Conservation (phyloP, 2,888 invertebrate genomes). For the Sericinus montela region DNA sequence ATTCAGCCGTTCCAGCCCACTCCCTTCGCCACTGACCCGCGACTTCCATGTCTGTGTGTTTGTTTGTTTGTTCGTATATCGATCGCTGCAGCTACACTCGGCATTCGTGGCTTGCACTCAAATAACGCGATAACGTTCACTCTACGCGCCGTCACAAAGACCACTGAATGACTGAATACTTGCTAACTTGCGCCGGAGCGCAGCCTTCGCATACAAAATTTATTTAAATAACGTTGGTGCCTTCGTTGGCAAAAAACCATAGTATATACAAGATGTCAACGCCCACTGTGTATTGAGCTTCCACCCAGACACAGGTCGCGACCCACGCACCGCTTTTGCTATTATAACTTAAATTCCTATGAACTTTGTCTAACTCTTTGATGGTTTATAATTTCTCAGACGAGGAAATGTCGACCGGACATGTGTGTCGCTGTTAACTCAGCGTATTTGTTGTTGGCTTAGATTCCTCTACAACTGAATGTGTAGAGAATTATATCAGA, state of each 20-base stretch:
- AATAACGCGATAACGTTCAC: conserved; percentile 49
- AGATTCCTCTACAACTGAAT: no score
- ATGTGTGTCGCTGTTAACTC: no score
- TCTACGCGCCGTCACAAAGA: conserved; percentile 53
- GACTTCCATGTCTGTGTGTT: conserved; percentile 61
- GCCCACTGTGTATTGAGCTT: conserved; percentile 56
- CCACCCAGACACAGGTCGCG: conserved; percentile 50
- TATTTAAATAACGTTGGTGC: conserved; percentile 66
- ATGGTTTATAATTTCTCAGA: no score
- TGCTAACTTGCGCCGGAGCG: conserved; percentile 27
- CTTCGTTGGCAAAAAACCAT: conserved; percentile 63
- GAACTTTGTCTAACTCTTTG: conserved; percentile 10
- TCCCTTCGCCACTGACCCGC: conserved; percentile 73
- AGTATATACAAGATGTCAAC: conserved; percentile 63
- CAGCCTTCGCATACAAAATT: conserved; percentile 53
- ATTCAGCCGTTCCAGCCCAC: conserved; percentile 74
- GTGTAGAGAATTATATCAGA: no score
- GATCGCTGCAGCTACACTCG: conserved; percentile 74
- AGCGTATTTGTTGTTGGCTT: no score
- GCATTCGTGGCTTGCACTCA: conserved; percentile 36
- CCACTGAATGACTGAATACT: conserved; percentile 42
- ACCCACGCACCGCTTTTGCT: conserved; percentile 50
- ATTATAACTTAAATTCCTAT: conserved; percentile 31
- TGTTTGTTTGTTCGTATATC: conserved; percentile 36
- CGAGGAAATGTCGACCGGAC: no score